Evolutionary conservation across 2,888 invertebrate species (phyloP), one percentile per base, ranked within the genome.

Genomic region (Dexiosoma caninum): DNA sequence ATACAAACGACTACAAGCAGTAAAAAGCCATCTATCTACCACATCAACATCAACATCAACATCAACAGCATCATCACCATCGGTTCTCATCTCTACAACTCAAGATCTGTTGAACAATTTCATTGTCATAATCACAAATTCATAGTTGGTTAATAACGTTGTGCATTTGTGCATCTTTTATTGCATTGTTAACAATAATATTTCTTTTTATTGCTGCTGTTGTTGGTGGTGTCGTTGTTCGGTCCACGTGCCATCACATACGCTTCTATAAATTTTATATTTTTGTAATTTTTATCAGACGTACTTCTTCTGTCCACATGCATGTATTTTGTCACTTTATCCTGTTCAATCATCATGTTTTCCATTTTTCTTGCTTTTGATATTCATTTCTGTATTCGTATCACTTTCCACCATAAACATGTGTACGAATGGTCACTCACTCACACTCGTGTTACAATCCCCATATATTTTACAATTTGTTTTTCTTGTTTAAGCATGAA

Each of bases 311-410:
- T 81, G 80, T 81, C 67, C 49, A 16, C 72, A 62, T 53, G 49
- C 77, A 74, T 81, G 81, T 81, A 77, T 81, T 81, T 81, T 81
- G 81, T 81, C 81, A 81, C 81, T 81, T 81, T 69, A 77, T 62
- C 77, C 74, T 77, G 67, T 71, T 66, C 80, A 69, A 77, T 76
- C 80, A 69, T 77, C 44, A 76, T 81, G 77, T 77, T 79, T 70
- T 59, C 51, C 37, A 77, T 70, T 53, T 70, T 59, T 67, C 23
- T 10, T 44, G 40, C 23, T n/a, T 44, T 59, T 66, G 3, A 27
- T 27, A 27, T 27, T 27, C 6, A 30, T 35, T 35, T 10, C 21
- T 53, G 51, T 53, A 71, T 51, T 60, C 16, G 59, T 49, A 19
- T 21, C 10, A 30, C 35, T 32, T 42, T 67, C 59, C 40, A 32